These are phyloP conservation scores for Habropoda laboriosa DNA, from an alignment of 1,140 invertebrate species.

Conservation along the genomic window DNA sequence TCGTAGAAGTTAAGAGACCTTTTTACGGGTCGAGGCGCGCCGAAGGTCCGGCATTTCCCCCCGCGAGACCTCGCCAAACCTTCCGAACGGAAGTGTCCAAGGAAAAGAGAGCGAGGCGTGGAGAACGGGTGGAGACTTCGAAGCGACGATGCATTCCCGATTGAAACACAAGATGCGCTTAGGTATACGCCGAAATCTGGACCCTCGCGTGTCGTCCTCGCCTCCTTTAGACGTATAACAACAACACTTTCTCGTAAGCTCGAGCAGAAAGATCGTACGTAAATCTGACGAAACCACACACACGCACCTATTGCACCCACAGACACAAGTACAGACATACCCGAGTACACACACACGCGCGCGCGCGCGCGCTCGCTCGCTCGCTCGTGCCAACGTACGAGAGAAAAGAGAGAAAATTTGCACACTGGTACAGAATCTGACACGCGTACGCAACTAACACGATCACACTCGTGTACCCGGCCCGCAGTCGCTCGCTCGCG, in stretches of 20 bases:
- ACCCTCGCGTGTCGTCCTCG: slow-evolving; percentile 49
- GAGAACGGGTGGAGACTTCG: neutral
- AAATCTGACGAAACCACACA: slow-evolving; percentile 44
- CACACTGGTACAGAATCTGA: slow-evolving; percentile 28
- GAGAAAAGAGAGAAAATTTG: neutral
- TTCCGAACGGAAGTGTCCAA: too few species aligned
- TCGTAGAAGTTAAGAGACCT: slow-evolving; percentile 57
- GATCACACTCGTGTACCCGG: too few species aligned
- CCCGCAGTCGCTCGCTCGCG: too few species aligned
- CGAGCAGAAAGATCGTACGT: slow-evolving; percentile 50
- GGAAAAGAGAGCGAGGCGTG: too few species aligned
- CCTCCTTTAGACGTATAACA: slow-evolving; percentile 58
- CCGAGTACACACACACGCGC: too few species aligned
- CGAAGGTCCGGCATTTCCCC: slow-evolving; percentile 34
- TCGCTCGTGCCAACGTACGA: too few species aligned
- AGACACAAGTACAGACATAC: neutral
- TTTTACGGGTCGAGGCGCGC: slow-evolving; percentile 44
- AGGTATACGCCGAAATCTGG: slow-evolving; percentile 44
- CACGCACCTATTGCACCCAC: neutral
- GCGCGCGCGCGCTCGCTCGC: neutral
- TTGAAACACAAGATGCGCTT: slow-evolving; percentile 12
- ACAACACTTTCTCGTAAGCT: slow-evolving; percentile 57
- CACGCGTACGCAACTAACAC: neutral
- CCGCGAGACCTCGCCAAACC: neutral
- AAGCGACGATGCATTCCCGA: slow-evolving; percentile 8